These are phyloP conservation scores for Myioborus miniatus DNA, from an alignment of 2,797 vertebrate species.

Conservation along the genomic window DNA sequence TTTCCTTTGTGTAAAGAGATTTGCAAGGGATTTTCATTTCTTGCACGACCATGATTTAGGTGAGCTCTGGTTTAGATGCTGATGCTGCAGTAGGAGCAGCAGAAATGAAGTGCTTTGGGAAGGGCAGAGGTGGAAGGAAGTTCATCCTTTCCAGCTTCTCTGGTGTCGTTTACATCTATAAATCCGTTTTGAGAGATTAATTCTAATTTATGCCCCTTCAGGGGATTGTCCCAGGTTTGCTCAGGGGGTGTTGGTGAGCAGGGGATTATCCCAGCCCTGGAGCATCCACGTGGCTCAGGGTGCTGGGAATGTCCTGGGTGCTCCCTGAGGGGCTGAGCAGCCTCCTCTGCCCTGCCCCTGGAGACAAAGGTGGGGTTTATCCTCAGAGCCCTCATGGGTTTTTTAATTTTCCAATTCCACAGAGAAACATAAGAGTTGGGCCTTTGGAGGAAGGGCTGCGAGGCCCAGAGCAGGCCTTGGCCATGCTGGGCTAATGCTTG, in stretches of 20 bases:
- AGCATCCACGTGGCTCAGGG: neutral
- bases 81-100: neutral
- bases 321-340: neutral
- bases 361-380: neutral
- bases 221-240: neutral
- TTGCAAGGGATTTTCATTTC: neutral
- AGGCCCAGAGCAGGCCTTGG: neutral
- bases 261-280: neutral
- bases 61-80: neutral
- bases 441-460: neutral
- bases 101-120: neutral
- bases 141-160: neutral
- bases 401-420: neutral
- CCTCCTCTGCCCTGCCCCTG: neutral
- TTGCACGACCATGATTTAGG: neutral
- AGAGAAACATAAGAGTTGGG: rapidly evolving
- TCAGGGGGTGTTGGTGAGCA: neutral
- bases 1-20: neutral
- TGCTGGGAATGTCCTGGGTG: neutral
- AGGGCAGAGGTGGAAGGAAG: neutral
- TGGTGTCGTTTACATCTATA: neutral
- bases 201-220: neutral
- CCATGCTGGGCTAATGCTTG: neutral
- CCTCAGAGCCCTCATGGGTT: neutral
- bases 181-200: neutral